phyloP scores from a whole-genome alignment of 2,888 invertebrate species.

The Eustalomyia histrio region DNA sequence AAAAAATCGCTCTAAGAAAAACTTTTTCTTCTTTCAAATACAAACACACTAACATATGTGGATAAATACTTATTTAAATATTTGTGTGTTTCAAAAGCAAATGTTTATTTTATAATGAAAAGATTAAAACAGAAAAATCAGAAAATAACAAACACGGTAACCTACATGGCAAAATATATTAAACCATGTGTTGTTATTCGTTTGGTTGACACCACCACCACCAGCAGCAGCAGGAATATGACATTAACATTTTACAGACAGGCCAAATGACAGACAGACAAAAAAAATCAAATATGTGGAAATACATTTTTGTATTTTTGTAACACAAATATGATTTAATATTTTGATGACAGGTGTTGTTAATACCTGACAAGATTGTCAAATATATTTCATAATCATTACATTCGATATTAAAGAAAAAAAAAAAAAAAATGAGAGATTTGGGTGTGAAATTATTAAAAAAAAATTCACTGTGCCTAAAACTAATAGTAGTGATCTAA shows the following conservation, averaged over 20 bases:
- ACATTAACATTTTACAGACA: constrained; percentile 2
- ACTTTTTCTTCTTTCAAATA: not conserved
- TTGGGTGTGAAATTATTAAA: not conserved
- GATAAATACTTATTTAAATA: not conserved
- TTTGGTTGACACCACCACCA: constrained; percentile 2
- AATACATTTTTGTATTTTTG: not conserved
- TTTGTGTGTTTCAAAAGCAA: not conserved
- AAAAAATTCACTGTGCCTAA: not conserved
- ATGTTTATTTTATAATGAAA: not conserved
- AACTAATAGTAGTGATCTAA: not conserved
- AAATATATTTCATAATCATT: constrained; percentile 18
- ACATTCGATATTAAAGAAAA: not conserved
- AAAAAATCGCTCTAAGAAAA: not conserved
- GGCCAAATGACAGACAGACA: not conserved
- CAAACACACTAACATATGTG: not conserved
- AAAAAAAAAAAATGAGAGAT: not conserved
- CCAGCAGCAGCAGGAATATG: not conserved
- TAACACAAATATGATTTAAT: constrained; percentile 33
- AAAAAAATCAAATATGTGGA: not conserved
- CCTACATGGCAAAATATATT: not conserved
- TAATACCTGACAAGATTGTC: constrained; percentile 42
- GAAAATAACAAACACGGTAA: not conserved
- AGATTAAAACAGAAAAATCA: not conserved
- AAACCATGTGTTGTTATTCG: not conserved
- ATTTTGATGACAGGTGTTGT: constrained; percentile 37